Evolutionary conservation across 2,888 invertebrate genomes (phyloP).

Genomic region (Isotomurus palustris): DNA sequence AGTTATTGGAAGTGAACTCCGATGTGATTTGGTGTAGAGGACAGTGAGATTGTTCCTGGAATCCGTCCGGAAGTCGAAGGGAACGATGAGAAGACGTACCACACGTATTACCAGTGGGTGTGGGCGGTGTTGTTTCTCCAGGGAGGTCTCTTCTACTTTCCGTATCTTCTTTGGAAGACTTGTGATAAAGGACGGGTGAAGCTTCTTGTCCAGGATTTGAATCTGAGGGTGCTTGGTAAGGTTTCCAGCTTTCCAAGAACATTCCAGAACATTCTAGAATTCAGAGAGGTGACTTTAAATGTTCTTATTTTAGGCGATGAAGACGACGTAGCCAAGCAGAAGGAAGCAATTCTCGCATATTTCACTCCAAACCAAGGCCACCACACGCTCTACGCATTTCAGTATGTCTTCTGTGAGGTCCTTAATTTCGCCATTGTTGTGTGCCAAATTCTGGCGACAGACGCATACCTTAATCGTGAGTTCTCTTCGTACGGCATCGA

Average conservation of each 20-base stretch:
- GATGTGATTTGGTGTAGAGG: conserved; percentile 16
- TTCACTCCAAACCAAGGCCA: conserved; percentile 27
- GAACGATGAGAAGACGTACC: conserved; percentile 18
- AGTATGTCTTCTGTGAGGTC: conserved; percentile 27
- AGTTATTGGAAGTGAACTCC: neutral
- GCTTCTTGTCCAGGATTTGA: conserved; percentile 29
- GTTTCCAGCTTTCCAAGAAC: neutral
- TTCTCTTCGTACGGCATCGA: conserved; percentile 30
- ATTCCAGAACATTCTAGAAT: neutral
- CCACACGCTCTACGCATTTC: conserved; percentile 27
- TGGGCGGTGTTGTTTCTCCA: conserved; percentile 35
- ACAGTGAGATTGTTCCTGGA: conserved; percentile 28
- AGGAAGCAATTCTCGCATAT: conserved; percentile 33
- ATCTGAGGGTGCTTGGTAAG: no score
- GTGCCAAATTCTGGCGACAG: conserved; percentile 26
- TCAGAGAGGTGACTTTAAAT: no score
- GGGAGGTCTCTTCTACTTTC: conserved; percentile 32
- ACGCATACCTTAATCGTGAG: conserved; percentile 28
- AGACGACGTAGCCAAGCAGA: conserved; percentile 24
- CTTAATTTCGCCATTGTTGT: conserved; percentile 27
- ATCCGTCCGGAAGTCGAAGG: conserved; percentile 29
- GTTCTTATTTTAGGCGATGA: conserved; percentile 21
- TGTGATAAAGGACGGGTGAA: conserved; percentile 29
- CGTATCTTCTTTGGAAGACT: conserved; percentile 31
- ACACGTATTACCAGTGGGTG: conserved; percentile 43